Evolutionary conservation across 2,888 invertebrate genomes (phyloP), one percentile per base, ranked within the genome.

Genomic region (Agriopis marginaria): DNA sequence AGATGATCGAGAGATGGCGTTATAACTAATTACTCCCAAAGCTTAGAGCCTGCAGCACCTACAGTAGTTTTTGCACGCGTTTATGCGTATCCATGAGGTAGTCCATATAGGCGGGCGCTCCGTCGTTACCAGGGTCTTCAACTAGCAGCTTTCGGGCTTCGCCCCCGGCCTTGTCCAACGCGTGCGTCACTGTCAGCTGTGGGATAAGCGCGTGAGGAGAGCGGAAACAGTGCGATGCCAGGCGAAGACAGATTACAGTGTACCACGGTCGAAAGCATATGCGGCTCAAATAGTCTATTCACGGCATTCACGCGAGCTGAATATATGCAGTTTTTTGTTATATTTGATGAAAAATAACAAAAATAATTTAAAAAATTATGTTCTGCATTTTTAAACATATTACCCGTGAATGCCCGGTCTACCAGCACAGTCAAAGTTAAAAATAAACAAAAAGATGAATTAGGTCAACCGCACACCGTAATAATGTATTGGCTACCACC

Each of bases 21-120:
- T n/a, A 66, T 63, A 53, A 40, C 42, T 8, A 55, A 55, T 42
- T 14, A 40, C 8, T 39, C 55, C 32, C 32, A 53, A 56, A n/a
- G 10, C 7, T n/a, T n/a, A 8, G 10, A 3, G 10, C 7, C 10
- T 14, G 10, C n/a, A 17, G 12, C 66, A 86, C 88, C 77, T 89
- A 91, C 87, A 89, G 76, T 78, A 92, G 79, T 70, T 87, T 87
- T 82, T 90, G 90, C 84, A 99, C 99, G 94, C 98, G 98, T 95
- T 98, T 98, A 95, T 99, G 99, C 95, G 98, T 97, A 89, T 98
- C 97, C 95, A 99, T 99, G 78, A 99, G 96, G 91, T 97, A 98
- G 88, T 99, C 99, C 58, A 99, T 97, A 92, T 99, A 99, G 78
- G 98, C 97, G 12, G 97, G 96, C 64, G 96, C 96, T 66, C 97